Evolutionary conservation across 2,888 invertebrate genomes (phyloP).

Genomic region (Coecobrya sp.): DNA sequence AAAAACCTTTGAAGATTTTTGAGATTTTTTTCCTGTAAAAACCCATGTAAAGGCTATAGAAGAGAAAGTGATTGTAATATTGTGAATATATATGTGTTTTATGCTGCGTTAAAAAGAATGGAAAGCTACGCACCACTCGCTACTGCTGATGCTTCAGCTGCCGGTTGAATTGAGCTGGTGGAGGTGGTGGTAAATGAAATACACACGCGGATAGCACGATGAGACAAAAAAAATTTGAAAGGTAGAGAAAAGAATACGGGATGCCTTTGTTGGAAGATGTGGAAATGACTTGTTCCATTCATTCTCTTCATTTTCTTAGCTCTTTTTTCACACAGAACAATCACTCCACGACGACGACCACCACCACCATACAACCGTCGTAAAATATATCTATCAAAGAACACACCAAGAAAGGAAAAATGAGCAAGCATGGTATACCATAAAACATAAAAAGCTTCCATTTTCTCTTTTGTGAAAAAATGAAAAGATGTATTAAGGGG

Average conservation of each 20-base stretch:
- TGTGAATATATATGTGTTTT: background rate
- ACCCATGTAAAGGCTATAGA: background rate
- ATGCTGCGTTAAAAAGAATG: background rate
- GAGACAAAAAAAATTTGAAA: conserved; percentile 37
- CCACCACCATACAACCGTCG: background rate
- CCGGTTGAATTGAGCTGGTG: conserved; percentile 8
- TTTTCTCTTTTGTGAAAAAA: conserved; percentile 41
- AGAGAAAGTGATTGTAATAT: background rate
- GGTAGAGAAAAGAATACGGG: conserved; percentile 39
- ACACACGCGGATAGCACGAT: background rate
- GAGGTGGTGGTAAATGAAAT: background rate
- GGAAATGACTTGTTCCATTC: conserved; percentile 69
- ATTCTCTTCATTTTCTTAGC: conserved; percentile 50
- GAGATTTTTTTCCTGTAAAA: background rate
- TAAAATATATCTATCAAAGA: conserved; percentile 26
- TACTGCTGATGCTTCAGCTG: background rate
- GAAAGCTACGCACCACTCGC: too few species aligned
- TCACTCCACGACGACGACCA: conserved; percentile 9
- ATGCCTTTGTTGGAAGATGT: conserved; percentile 66
- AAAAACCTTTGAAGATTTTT: conserved; percentile 6
- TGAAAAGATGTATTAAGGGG: conserved; percentile 5
- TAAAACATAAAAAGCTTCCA: conserved; percentile 16
- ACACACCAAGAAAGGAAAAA: background rate
- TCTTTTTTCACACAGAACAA: conserved; percentile 48
- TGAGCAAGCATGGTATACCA: background rate